Percentiles rank a stretch among this genome's conserved stretches.
phyloP scores from a whole-genome alignment of 2,113 vertebrate species.

The Callipepla squamata region DNA sequence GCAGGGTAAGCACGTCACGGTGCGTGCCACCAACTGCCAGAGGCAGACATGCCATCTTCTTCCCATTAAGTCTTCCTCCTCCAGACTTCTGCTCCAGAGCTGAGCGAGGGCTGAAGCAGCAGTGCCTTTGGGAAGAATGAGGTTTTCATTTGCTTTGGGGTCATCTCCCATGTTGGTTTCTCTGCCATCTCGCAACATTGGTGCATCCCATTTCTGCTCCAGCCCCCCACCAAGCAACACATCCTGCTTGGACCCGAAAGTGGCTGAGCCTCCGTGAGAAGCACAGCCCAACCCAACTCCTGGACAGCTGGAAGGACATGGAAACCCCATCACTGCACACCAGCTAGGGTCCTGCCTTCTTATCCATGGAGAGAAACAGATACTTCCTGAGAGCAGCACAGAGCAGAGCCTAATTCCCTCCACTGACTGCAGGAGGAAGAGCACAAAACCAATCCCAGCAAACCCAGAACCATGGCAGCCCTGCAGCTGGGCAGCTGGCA shows the following conservation, averaged over 20 bases:
- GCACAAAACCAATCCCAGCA: neutral
- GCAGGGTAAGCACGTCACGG: neutral
- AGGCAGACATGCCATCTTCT: neutral
- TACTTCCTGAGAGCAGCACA: neutral
- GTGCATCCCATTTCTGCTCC: neutral
- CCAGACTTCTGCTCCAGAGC: neutral
- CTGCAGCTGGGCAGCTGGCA: accelerated
- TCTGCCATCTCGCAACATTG: neutral
- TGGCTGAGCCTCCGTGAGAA: neutral
- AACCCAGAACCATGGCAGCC: neutral
- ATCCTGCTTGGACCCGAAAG: neutral
- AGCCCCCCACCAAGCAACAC: accelerated
- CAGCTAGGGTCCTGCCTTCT: too few species aligned
- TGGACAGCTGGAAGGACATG: neutral
- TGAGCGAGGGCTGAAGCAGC: accelerated
- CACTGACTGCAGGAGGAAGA: neutral
- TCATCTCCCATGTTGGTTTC: accelerated
- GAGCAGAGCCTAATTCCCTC: neutral
- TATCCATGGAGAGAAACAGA: accelerated
- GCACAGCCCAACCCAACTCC: neutral
- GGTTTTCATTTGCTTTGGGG: neutral
- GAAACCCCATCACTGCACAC: neutral
- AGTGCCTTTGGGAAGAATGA: neutral
- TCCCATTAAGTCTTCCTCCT: neutral
- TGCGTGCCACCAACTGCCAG: neutral